Conservation (phyloP, 2,888 invertebrate genomes). For the Cecidostiba fungosa region DNA sequence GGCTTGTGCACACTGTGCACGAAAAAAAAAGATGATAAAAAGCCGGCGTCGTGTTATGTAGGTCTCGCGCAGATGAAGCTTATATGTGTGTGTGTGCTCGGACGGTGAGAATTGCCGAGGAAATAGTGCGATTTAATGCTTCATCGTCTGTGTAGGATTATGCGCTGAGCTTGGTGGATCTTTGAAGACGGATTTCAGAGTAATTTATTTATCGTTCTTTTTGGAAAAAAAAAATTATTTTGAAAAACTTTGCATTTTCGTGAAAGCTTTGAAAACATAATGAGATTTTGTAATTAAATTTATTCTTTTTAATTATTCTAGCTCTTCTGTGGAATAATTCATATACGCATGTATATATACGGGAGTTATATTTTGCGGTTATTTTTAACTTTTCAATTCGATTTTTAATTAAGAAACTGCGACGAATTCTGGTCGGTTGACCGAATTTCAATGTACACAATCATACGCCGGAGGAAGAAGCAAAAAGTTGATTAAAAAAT, state of each 20-base stretch:
- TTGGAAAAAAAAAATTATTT: no score
- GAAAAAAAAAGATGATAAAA: slow-evolving; percentile 33
- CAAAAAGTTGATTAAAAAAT: neutral
- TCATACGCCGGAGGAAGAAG: neutral
- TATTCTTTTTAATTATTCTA: no score
- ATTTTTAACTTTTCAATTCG: neutral
- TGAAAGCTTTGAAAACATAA: no score
- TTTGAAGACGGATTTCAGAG: neutral
- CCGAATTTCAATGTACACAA: no score
- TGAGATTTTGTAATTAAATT: no score
- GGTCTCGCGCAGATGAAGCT: neutral
- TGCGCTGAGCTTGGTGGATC: neutral
- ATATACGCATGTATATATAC: no score
- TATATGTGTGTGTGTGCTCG: neutral
- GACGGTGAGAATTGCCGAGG: neutral
- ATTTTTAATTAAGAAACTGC: neutral
- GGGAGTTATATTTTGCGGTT: no score
- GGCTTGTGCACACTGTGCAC: neutral
- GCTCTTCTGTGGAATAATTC: no score
- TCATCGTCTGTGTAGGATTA: neutral
- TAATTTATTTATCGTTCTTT: no score
- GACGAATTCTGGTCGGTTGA: neutral
- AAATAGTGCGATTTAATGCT: neutral
- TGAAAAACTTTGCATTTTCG: no score
- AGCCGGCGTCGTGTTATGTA: slow-evolving; percentile 9